A percentile compares a stretch with the other conserved stretches of the same genome.
Evolutionary conservation across 2,888 invertebrate species (phyloP).

Genomic region (Falcaria lacertinaria): DNA sequence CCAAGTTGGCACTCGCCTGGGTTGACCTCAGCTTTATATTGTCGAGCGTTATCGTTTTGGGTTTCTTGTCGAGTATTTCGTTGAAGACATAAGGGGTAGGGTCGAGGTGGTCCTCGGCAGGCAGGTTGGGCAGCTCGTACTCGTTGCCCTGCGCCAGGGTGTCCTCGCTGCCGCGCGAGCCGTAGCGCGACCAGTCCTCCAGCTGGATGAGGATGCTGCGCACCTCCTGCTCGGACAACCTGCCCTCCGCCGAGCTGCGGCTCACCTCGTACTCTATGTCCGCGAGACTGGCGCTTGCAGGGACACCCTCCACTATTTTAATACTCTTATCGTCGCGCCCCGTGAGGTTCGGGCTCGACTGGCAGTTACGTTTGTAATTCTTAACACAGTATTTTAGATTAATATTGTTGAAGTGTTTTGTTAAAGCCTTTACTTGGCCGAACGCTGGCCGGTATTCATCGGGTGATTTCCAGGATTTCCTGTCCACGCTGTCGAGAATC

Average conservation of each 20-base stretch:
- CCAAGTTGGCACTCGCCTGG: slow-evolving; percentile 46
- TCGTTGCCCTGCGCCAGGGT: slow-evolving; percentile 70
- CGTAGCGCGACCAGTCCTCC: slow-evolving; percentile 73
- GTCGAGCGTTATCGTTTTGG: slow-evolving; percentile 68
- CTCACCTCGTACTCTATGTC: slow-evolving; percentile 64
- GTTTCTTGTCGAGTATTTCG: slow-evolving; percentile 73
- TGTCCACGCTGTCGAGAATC: slow-evolving; percentile 56
- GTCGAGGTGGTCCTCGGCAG: slow-evolving; percentile 60
- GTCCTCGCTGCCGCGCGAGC: slow-evolving; percentile 69
- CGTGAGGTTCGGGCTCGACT: slow-evolving; percentile 71
- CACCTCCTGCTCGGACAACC: slow-evolving; percentile 67
- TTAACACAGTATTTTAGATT: slow-evolving; percentile 65
- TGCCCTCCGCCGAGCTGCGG: slow-evolving; percentile 47
- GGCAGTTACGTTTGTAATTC: slow-evolving; percentile 65
- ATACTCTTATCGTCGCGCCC: slow-evolving; percentile 37
- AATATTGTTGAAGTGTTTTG: slow-evolving; percentile 83
- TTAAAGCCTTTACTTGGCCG: slow-evolving; percentile 85
- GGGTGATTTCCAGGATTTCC: slow-evolving; percentile 84
- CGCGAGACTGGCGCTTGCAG: slow-evolving; percentile 61
- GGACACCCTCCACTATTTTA: slow-evolving; percentile 41
- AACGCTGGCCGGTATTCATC: slow-evolving; percentile 84
- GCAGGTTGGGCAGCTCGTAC: slow-evolving; percentile 66
- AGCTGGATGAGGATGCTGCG: slow-evolving; percentile 69
- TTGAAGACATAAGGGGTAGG: slow-evolving; percentile 55
- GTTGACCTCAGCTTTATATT: slow-evolving; percentile 59